phyloP scores from a whole-genome alignment of 2,888 invertebrate genomes.

The Autographa gamma region DNA sequence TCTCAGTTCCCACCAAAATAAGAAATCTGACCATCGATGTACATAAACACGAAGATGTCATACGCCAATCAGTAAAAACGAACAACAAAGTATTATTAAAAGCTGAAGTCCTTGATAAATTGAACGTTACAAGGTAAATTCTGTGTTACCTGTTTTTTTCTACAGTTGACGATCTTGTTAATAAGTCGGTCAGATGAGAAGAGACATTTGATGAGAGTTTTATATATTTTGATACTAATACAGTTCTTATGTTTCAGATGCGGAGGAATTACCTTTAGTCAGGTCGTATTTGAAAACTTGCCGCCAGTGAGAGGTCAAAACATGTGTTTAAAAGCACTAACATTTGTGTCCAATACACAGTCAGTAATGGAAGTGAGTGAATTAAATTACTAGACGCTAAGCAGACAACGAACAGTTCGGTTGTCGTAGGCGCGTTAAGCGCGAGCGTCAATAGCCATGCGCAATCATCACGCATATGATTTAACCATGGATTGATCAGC shows the following conservation, averaged over 20 bases:
- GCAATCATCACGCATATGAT: too few species aligned
- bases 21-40: slow-evolving; percentile 57
- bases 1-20: slow-evolving; percentile 89
- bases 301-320: slow-evolving; percentile 27
- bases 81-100: slow-evolving; percentile 42
- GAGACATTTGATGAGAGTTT: too few species aligned
- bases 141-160: too few species aligned
- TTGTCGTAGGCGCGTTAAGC: too few species aligned
- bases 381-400: neutral
- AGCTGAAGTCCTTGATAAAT: slow-evolving; percentile 36
- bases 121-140: slow-evolving; percentile 54
- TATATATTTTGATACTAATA: neutral
- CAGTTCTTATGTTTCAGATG: slow-evolving; percentile 57
- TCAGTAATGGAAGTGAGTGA: slow-evolving; percentile 51
- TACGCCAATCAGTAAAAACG: neutral
- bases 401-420: too few species aligned
- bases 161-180: too few species aligned
- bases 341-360: slow-evolving; percentile 49
- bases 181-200: too few species aligned
- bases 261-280: slow-evolving; percentile 62
- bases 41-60: slow-evolving; percentile 37
- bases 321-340: slow-evolving; percentile 43
- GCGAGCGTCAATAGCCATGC: too few species aligned
- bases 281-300: slow-evolving; percentile 53
- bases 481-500: too few species aligned